Base-by-base conservation (phyloP, 2,113 vertebrate species). In the Meles meles region DNA sequence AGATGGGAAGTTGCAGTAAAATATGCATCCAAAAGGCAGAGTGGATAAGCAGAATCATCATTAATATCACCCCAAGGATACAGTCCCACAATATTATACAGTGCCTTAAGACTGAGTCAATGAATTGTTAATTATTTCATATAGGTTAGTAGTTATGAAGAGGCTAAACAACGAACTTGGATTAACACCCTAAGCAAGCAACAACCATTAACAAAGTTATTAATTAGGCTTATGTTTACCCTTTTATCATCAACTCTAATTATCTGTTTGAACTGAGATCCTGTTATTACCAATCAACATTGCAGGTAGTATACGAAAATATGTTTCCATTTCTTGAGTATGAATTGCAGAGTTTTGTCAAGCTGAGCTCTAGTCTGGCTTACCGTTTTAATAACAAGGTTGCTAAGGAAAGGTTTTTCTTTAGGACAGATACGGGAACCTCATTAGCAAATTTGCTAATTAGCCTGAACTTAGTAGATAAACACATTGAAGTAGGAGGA, bases 391-490 rank as follows among this genome's bases (percentile, higher is more conserved):
- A 93, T 97, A 97, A 92, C 39, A 72, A 88, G n/a, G 10, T 81
- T 93, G 57, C 57, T 72, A 84, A 85, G 88, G 55, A 88, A 55
- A 87, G 17, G 7, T 34, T 94, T 96, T 85, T 37, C 55, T 82
- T 96, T 93, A 44, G 4, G 82, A 88, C 44, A 31, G 25, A 93
- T 71, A 79, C 27, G 85, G 39, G 31, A 83, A 63, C 5, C 89
- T 97, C 93, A 96, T 98, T 98, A 98, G 67, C 86, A 79, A 91
- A 93, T 74, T 97, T 82, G 14, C 72, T 96, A 97, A 97, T 97
- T 95, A 97, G 82, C 57, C 82, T 95, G 72, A 34, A 55, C 94
- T 97, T 90, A 87, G 88, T 57, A 96, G 61, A 92, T 95, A 96
- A 95, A 87, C 71, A 95, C 76, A 88, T 29, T 96, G 89, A 97